Evolutionary conservation across 92 coral and sea anemone species (phyloP), one percentile per base, ranked within the genome.

Genomic region (Parazoanthus swiftii): DNA sequence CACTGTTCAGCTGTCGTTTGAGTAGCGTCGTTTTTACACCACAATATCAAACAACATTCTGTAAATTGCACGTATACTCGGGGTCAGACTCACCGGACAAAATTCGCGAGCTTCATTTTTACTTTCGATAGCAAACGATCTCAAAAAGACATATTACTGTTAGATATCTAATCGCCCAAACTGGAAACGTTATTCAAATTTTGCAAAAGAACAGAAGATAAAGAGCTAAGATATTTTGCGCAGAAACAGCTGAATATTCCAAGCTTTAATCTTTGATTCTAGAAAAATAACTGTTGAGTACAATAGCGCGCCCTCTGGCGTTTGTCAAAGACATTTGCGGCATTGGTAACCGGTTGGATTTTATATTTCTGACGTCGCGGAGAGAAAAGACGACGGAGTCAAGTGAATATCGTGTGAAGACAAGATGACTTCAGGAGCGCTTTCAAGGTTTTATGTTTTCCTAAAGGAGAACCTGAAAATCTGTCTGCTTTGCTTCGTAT

Each of bases 401-500:
- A 63, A 63, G 7, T 18, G 70, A 77, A 39, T 43, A 77, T 39
- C 48, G 44, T 13, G 58, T 42, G 3, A 39, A 36, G 74, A 81
- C 72, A 35, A 63, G 33, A 38, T 76, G 51, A 58, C 35, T 36
- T 56, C 42, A 72, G 85, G 74, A n/a, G 43, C 73, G 13, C 26
- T 38, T 56, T 67, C 74, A 37, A 37, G 44, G 33, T 8, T 81
- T 5, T 81, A 37, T 63, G 23, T 59, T 58, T 23, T 13, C 26
- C 23, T 81, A 8, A 81, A 33, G 50, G 74, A 36, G 35, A 86
- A 89, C 72, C 33, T 80, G 20, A 33, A 58, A 66, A 58, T 75
- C 38, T 86, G 85, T 25, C 6, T 80, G 13, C 59, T 92, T 51
- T 90, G 87, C 84, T 93, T 90, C 67, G 6, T 58, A 43, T 68